Evolutionary conservation across 1,140 invertebrate genomes (phyloP), one percentile per base, ranked within the genome.

Genomic region (Nautilus pompilius): DNA sequence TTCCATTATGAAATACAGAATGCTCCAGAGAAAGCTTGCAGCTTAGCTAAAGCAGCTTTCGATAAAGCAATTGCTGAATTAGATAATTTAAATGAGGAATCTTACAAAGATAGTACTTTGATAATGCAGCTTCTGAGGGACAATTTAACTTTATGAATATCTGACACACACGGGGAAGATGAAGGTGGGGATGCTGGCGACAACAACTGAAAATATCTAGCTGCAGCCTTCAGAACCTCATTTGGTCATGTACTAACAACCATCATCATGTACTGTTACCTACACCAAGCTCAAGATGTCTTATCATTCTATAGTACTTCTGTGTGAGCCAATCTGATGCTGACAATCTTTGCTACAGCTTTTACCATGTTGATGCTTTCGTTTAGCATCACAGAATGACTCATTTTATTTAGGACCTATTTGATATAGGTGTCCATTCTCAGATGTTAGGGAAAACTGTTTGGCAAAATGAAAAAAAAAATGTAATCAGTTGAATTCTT

Each of bases 1-100:
- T 99, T 99, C 89, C 98, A 97, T 89, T 99, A 99, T 88, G 96
- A 99, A 90, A 99, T 99, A 84, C 90, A 96, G 86, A 98, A 96
- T 87, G 93, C 93, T 83, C 96, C 95, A 86, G 94, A 98, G 84
- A 93, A 96, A 85, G 96, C 96, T 84, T 99, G 96, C 88, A 92
- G 96, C 84, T 88, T 99, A 86, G 96, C 96, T 78, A 99, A 99
- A 91, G 91, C 94, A 91, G 77, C 77, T 56, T 79, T 79, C 66
- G 77, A 79, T 72, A 66, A 74, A 26, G 77, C 77, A 57, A 79
- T 79, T 67, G 95, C 97, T 77, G 95, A 98, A 87, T 87, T 99
- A 86, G 97, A 99, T 87, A 97, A 95, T 83, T 86, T 99, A 79
- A 98, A 97, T 84, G 96, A 99, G 86, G 97, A 99, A 86, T 97